Evolutionary conservation across 1,140 invertebrate genomes (phyloP).

Genomic region (Atta texana): DNA sequence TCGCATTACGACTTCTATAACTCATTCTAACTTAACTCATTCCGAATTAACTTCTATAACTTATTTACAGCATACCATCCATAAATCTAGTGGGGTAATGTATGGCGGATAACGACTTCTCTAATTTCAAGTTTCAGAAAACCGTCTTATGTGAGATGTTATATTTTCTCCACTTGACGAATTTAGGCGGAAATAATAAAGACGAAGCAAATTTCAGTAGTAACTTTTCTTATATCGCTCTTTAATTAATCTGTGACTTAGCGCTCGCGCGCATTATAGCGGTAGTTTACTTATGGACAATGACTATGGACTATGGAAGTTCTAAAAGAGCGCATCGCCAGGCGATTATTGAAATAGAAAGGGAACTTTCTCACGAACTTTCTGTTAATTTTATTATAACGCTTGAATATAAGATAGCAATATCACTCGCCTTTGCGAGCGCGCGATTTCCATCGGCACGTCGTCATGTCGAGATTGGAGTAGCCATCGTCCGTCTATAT

Average conservation of each 20-base stretch:
- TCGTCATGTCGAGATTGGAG: neutral
- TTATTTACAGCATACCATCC: conserved; percentile 16
- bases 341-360: conserved; percentile 8
- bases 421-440: no score
- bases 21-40: conserved; percentile 15
- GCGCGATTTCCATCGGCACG: neutral
- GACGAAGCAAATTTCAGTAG: neutral
- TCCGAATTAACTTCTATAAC: conserved; percentile 19
- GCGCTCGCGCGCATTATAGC: neutral
- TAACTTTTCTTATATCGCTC: conserved; percentile 9
- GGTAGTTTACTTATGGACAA: neutral
- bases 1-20: conserved; percentile 9
- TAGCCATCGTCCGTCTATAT: neutral
- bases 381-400: neutral
- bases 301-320: neutral
- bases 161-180: neutral
- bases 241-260: neutral
- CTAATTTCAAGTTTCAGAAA: conserved; percentile 22
- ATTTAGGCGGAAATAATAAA: neutral
- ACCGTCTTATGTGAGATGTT: neutral
- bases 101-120: conserved; percentile 17
- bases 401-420: neutral
- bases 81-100: conserved; percentile 28
- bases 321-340: neutral
- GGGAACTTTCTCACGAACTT: neutral